Evolutionary conservation across 2,113 vertebrate genomes (phyloP).

Genomic region (Chaetodon trifascialis): DNA sequence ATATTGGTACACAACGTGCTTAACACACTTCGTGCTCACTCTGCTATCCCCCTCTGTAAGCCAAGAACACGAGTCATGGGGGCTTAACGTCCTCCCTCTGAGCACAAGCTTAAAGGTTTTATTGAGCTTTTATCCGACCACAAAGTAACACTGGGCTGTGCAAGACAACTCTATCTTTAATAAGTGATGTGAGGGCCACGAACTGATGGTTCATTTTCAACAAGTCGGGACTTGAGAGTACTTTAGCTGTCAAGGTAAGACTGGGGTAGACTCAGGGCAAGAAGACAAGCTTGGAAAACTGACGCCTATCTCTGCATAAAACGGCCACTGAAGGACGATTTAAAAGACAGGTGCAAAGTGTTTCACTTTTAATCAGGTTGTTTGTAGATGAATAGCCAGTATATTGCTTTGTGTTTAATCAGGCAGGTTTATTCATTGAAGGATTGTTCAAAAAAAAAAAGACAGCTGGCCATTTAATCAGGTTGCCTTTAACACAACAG

Average conservation of each 20-base stretch:
- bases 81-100: constrained; percentile 30
- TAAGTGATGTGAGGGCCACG: constrained; percentile 10
- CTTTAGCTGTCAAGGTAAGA: not conserved
- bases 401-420: constrained; percentile 15
- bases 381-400: not conserved
- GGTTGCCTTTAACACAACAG: not conserved
- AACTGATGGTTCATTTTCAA: constrained; percentile 14
- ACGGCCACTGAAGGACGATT: not conserved
- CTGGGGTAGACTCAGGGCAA: not conserved
- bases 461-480: constrained; percentile 15
- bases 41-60: constrained; percentile 10
- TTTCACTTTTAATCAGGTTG: constrained; percentile 13
- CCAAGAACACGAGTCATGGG: constrained; percentile 41
- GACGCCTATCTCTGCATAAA: not conserved
- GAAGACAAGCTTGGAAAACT: not conserved
- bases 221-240: not conserved
- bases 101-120: constrained; percentile 53
- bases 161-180: constrained; percentile 27
- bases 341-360: not conserved
- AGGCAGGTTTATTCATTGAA: constrained; percentile 15
- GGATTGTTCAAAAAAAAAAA: not conserved
- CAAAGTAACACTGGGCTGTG: constrained; percentile 31
- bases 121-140: constrained; percentile 30
- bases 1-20: not conserved
- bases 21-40: constrained; percentile 1